Evolutionary conservation across 2,113 vertebrate genomes (phyloP).

Genomic region (Coryphaenoides rupestris): DNA sequence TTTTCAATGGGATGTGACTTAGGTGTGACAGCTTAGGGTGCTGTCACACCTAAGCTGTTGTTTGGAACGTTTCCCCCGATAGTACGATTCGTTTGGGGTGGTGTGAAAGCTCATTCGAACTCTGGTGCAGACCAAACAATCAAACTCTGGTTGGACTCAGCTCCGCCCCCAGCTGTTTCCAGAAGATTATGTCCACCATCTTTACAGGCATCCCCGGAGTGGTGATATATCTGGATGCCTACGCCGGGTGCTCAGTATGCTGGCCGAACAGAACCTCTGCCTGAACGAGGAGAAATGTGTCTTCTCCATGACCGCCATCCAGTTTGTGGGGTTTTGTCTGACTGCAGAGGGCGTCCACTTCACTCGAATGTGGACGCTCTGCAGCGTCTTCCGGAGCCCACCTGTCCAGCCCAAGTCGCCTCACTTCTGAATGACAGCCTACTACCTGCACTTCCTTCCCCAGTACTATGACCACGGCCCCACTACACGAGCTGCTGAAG

Average conservation of each 20-base stretch:
- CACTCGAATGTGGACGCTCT: slow-evolving; percentile 4
- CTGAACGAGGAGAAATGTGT: not conserved
- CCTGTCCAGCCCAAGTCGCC: slow-evolving; percentile 7
- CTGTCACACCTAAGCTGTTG: too few relatives aligned
- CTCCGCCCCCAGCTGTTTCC: slow-evolving; percentile 26
- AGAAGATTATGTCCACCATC: slow-evolving; percentile 20
- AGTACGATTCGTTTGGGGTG: too few relatives aligned
- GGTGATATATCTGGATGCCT: not conserved
- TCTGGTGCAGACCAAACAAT: too few relatives aligned
- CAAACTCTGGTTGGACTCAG: slow-evolving; percentile 30
- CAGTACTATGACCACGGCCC: slow-evolving; percentile 12
- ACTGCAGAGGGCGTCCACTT: not conserved
- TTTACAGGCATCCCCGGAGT: not conserved
- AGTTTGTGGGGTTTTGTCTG: slow-evolving; percentile 2
- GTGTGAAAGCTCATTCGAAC: too few relatives aligned
- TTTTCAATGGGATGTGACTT: too few relatives aligned
- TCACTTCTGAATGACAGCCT: slow-evolving; percentile 24
- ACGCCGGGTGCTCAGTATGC: not conserved
- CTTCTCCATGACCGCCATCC: not conserved
- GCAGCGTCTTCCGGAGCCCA: slow-evolving; percentile 8
- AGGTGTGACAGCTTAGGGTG: too few relatives aligned
- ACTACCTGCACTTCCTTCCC: slow-evolving; percentile 14
- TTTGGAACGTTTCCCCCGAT: too few relatives aligned
- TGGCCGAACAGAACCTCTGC: not conserved
- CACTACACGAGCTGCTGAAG: not conserved